Base-by-base conservation (phyloP, 1,140 invertebrate genomes). In the Bombus haemorrhoidalis region DNA sequence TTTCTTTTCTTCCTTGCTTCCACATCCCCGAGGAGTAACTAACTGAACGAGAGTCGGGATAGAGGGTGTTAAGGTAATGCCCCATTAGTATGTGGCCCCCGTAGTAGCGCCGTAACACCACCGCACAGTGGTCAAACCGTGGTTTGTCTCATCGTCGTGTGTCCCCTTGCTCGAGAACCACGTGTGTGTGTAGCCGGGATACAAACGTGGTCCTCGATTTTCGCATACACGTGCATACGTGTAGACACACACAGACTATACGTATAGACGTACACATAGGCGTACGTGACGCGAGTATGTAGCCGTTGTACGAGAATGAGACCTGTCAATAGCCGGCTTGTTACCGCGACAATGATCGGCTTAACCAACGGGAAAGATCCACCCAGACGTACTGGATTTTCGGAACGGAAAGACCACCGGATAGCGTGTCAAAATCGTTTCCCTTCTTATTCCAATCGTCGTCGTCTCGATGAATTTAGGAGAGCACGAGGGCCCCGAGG, bases 1-100 rank as follows among this genome's bases (percentile, higher is more conserved):
- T 66, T 77, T 39, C 59, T 64, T 81, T 68, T 77, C 83, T 85
- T 74, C 76, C 72, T 88, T 86, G 84, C 90, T 89, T 87, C 79
- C 87, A 75, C 80, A 86, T 91, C 90, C 84, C 88, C 72, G 73
- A 86, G 90, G 87, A 86, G 90, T 94, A 95, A 94, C 94, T 95
- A 94, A 94, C 94, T 93, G 93, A 94, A 94, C 91, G 93, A 93
- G 91, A 94, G 92, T 83, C 90, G 76, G 89, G 89, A 93, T 92
- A 87, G 91, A 94, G 94, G 93, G 94, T 92, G 94, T 95, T 95
- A 94, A 95, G 94, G 94, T 94, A 94, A 95, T 94, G 93, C 90
- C 93, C 93, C 94, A 95, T 95, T 95, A 95, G 94, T 95, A 95
- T 95, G 94, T 94, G 94, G 93, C 81, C 81, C 92, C 90, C 91